phyloP scores from a whole-genome alignment of 2,888 invertebrate species.

The Unio pictorum region DNA sequence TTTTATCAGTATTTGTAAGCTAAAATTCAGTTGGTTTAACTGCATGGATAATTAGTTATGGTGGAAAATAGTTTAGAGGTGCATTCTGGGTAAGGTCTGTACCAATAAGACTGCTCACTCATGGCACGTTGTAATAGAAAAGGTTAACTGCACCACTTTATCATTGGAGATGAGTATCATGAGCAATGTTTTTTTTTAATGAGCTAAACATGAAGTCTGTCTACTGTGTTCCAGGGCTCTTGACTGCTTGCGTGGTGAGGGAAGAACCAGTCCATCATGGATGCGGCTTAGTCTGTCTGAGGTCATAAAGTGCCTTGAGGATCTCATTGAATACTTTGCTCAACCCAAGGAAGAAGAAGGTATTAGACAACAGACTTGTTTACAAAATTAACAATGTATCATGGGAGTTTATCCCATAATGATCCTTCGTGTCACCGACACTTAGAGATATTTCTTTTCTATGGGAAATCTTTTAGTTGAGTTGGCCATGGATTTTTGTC shows the following conservation, averaged over 20 bases:
- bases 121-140: too few species aligned
- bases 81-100: too few species aligned
- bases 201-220: neutral
- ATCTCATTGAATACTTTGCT: conserved; percentile 99
- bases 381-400: neutral
- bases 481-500: too few species aligned
- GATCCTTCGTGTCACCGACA: neutral
- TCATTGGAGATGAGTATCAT: too few species aligned
- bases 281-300: conserved; percentile 86
- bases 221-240: conserved; percentile 82
- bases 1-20: too few species aligned
- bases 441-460: neutral
- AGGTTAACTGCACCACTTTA: too few species aligned
- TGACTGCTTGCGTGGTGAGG: conserved; percentile 87
- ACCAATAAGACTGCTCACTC: too few species aligned
- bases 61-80: too few species aligned
- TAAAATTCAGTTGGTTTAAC: too few species aligned
- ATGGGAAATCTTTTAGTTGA: too few species aligned
- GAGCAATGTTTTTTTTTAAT: too few species aligned
- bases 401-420: neutral
- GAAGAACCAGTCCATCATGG: conserved; percentile 70
- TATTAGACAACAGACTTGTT: conserved; percentile 68
- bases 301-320: conserved; percentile 99
- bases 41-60: too few species aligned
- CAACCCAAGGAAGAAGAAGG: conserved; percentile 99